Percentiles rank a stretch among this genome's conserved stretches.
These are phyloP conservation scores for Eudasyphora cyanicolor DNA, from an alignment of 2,888 invertebrate genomes.

Conservation along the genomic window DNA sequence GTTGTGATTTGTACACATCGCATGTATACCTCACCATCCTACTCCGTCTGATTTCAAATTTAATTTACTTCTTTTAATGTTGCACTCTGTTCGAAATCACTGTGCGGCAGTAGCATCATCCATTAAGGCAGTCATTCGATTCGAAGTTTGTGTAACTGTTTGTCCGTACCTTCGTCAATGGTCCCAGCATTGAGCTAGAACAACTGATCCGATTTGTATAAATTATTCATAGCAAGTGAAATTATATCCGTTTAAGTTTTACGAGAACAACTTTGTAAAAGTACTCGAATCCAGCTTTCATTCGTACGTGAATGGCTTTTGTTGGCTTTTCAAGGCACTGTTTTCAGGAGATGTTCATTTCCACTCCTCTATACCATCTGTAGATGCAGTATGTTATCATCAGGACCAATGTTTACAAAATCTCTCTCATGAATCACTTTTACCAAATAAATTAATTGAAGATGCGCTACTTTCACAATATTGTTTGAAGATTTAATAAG, in stretches of 20 bases:
- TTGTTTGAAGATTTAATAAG: no score
- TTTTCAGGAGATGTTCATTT: background rate
- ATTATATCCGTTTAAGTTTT: constrained; percentile 67
- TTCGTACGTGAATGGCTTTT: constrained; percentile 36
- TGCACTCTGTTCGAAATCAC: background rate
- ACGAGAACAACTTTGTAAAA: constrained; percentile 42
- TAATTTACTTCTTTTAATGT: no score
- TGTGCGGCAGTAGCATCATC: background rate
- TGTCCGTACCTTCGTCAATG: constrained; percentile 37
- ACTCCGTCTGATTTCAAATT: no score
- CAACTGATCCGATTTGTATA: constrained; percentile 74
- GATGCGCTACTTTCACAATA: background rate
- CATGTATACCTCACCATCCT: no score
- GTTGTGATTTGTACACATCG: no score
- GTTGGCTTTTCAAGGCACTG: background rate
- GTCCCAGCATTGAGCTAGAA: constrained; percentile 58
- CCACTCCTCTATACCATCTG: background rate
- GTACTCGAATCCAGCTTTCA: background rate
- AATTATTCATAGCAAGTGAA: constrained; percentile 76
- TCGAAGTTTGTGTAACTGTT: constrained; percentile 4
- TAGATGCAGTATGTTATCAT: background rate
- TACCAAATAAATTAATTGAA: background rate
- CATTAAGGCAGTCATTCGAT: background rate
- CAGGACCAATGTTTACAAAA: background rate
- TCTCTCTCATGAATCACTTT: background rate